A percentile compares a stretch with the other conserved stretches of the same genome.
These are phyloP conservation scores for Naja naja DNA, from an alignment of 2,113 vertebrate species.

Conservation along the genomic window DNA sequence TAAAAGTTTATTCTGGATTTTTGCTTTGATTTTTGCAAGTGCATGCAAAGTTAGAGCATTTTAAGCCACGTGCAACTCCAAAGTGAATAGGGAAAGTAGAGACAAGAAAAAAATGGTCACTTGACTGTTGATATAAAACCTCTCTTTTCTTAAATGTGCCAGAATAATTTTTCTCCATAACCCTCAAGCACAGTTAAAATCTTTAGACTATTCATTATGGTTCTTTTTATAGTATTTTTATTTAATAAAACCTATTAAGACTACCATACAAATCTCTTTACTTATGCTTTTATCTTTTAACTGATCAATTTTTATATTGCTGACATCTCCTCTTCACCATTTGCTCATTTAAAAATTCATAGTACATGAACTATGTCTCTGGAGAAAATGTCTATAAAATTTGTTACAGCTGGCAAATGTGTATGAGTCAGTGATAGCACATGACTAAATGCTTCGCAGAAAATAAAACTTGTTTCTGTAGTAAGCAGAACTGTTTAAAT, in stretches of 20 bases:
- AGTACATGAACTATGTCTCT: conserved; percentile 92
- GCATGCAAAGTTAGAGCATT: conserved; percentile 41
- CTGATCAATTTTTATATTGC: conserved; percentile 99
- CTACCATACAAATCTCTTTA: conserved; percentile 99
- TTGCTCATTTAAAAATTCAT: conserved; percentile 98
- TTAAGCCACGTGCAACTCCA: conserved; percentile 63
- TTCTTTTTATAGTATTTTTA: conserved; percentile 95
- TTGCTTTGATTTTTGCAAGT: background rate
- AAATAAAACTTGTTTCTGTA: conserved; percentile 99
- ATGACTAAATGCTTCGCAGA: conserved; percentile 88
- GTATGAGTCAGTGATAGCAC: conserved; percentile 80
- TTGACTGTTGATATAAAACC: conserved; percentile 75
- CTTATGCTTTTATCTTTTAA: conserved; percentile 88
- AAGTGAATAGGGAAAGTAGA: conserved; percentile 33
- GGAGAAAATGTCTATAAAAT: conserved; percentile 94
- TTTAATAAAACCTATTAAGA: conserved; percentile 99
- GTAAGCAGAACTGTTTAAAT: conserved; percentile 99
- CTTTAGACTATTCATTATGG: conserved; percentile 79
- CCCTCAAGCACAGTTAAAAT: conserved; percentile 71
- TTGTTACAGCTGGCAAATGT: conserved; percentile 83
- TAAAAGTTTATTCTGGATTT: background rate
- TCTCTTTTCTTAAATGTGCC: conserved; percentile 75
- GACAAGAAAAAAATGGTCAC: conserved; percentile 63
- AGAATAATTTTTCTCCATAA: conserved; percentile 75
- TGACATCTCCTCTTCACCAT: conserved; percentile 93